Conservation (phyloP, 2,113 vertebrate genomes). For the Oreochromis spilurus region DNA sequence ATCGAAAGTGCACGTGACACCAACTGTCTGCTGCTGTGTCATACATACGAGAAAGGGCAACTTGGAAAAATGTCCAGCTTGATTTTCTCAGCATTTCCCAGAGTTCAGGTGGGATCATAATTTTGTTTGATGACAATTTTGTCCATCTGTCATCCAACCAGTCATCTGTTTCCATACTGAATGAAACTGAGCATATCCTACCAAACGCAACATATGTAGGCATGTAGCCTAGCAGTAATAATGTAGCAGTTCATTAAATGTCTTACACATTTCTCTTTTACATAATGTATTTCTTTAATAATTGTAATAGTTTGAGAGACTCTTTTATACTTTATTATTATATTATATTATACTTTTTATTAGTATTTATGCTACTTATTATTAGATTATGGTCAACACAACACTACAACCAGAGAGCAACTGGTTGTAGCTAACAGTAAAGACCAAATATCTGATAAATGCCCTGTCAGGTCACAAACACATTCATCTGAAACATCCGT, state of each 20-base stretch:
- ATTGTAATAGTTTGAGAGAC: not conserved
- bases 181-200: not conserved
- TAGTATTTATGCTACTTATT: not conserved
- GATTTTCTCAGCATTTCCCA: too few species aligned
- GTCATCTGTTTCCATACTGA: not conserved
- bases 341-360: too few species aligned
- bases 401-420: not conserved
- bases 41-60: too few species aligned
- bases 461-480: not conserved
- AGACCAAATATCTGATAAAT: not conserved
- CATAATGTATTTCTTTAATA: not conserved
- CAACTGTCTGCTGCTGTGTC: too few species aligned
- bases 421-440: not conserved
- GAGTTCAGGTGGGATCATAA: not conserved
- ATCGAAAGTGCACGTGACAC: too few species aligned
- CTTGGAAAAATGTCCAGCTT: too few species aligned
- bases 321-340: not conserved
- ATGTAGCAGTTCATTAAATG: not conserved
- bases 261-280: not conserved
- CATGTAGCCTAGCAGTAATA: not conserved
- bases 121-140: not conserved
- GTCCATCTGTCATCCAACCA: not conserved
- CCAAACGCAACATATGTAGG: not conserved
- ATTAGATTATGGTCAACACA: too few species aligned
- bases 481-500: not conserved